Evolutionary conservation across 2,113 vertebrate genomes (phyloP).

Genomic region (Odobenus rosmarus): DNA sequence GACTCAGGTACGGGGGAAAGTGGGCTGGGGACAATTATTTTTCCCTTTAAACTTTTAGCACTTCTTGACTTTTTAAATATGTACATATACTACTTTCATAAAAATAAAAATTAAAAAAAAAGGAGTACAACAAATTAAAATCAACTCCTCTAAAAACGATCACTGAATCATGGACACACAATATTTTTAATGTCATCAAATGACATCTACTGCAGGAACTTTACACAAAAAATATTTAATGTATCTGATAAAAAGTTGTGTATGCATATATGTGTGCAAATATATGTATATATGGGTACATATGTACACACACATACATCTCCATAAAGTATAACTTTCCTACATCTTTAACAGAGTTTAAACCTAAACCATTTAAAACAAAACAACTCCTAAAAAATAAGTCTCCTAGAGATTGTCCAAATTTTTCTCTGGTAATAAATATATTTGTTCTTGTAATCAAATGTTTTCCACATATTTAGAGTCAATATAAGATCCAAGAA

Average conservation of each 20-base stretch:
- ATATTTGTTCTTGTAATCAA: conserved; percentile 4
- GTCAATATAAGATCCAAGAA: background rate
- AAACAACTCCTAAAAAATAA: conserved; percentile 1
- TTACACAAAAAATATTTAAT: conserved; percentile 31
- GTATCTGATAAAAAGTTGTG: background rate
- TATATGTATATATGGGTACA: background rate
- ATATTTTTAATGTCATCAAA: background rate
- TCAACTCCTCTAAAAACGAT: background rate
- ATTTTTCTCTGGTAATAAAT: background rate
- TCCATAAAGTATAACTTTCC: background rate
- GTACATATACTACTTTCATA: background rate
- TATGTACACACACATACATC: background rate
- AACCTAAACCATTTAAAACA: background rate
- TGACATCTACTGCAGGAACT: background rate
- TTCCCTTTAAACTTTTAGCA: conserved; percentile 8
- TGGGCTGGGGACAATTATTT: background rate
- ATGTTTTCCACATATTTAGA: background rate
- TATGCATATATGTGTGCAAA: background rate
- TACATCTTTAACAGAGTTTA: conserved; percentile 5
- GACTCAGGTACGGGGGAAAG: background rate
- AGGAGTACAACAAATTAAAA: background rate
- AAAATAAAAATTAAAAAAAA: background rate
- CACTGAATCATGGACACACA: background rate
- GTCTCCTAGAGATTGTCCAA: background rate
- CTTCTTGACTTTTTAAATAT: conserved; percentile 46